Evolutionary conservation across 2,888 invertebrate genomes (phyloP).

Genomic region (Dione vanillae): DNA sequence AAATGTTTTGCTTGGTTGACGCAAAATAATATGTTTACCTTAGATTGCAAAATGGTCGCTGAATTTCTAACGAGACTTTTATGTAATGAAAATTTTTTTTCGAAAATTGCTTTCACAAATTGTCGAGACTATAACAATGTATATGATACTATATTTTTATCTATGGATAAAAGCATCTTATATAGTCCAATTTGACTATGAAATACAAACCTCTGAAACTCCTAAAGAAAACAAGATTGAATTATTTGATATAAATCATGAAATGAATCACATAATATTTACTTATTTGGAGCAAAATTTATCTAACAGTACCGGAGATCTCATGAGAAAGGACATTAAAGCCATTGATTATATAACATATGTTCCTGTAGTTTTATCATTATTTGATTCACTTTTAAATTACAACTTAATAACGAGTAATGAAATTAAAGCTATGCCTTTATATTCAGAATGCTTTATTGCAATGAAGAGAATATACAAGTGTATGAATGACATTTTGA

Average conservation of each 20-base stretch:
- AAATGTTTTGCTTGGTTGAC: conserved; percentile 68
- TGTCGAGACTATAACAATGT: conserved; percentile 44
- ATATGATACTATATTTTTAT: conserved; percentile 62
- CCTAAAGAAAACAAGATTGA: conserved; percentile 23
- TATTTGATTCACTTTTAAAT: conserved; percentile 60
- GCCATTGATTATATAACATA: conserved; percentile 57
- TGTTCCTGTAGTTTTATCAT: conserved; percentile 55
- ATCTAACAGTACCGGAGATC: conserved; percentile 42
- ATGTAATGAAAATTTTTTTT: conserved; percentile 64
- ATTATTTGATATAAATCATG: conserved; percentile 48
- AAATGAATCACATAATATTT: conserved; percentile 55
- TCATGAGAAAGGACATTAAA: conserved; percentile 50
- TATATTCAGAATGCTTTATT: conserved; percentile 54
- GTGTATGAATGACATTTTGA: conserved; percentile 54
- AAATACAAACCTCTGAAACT: conserved; percentile 36
- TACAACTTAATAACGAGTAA: conserved; percentile 52
- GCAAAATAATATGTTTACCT: conserved; percentile 53
- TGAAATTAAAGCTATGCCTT: conserved; percentile 51
- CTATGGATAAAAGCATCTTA: conserved; percentile 64
- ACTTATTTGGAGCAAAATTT: conserved; percentile 55
- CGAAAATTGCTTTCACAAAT: conserved; percentile 4
- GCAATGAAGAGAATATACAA: conserved; percentile 56
- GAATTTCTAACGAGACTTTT: conserved; percentile 64
- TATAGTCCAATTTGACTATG: conserved; percentile 70
- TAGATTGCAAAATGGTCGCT: conserved; percentile 51